Evolutionary conservation across 2,113 vertebrate species (phyloP), one percentile per base, ranked within the genome.

Genomic region (Anolis carolinensis): DNA sequence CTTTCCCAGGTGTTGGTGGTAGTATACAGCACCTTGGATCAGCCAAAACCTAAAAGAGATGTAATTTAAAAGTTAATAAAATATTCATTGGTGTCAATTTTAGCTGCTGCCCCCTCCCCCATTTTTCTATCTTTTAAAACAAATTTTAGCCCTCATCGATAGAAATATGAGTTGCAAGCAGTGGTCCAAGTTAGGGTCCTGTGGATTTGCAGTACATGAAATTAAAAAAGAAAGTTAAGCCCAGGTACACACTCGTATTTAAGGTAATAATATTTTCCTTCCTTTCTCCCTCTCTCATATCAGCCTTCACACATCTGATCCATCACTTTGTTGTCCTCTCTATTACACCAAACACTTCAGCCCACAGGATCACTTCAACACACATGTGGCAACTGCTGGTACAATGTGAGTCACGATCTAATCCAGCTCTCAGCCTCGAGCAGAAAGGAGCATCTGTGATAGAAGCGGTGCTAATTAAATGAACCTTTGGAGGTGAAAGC

Each of bases 371-470:
- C 75, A 70, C 75, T 75, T 75, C n/a, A 65, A 81, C 71, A 75
- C 71, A 81, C 55, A 52, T 67, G 72, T 34, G 39, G 79, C 39
- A 72, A 81, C 2, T 3, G 32, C 39, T 62, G 27, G 16, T 44
- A 67, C n/a, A 65, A 36, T n/a, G 62, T 52, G 79, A 86, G 78
- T 86, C 85, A 75, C 59, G 27, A 36, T 67, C 71, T 21, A 32
- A 65, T 36, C 79, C 79, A 73, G 20, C 36, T 63, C 77, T 63
- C 68, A 67, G 85, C 85, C 85, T 59, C 9, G 34, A 86, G 85
- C 78, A 81, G n/a, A 74, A 71, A 39, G 85, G 70, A 86, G 85
- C 85, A 86, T 86, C 85, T 86, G 85, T 30, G 44, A 67, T 67
- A 44, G 85, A 39, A 67, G 39, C 9, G 59, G 75, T 36, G 70